Conservation (phyloP, 2,797 vertebrate species). For the Ateles fusciceps region DNA sequence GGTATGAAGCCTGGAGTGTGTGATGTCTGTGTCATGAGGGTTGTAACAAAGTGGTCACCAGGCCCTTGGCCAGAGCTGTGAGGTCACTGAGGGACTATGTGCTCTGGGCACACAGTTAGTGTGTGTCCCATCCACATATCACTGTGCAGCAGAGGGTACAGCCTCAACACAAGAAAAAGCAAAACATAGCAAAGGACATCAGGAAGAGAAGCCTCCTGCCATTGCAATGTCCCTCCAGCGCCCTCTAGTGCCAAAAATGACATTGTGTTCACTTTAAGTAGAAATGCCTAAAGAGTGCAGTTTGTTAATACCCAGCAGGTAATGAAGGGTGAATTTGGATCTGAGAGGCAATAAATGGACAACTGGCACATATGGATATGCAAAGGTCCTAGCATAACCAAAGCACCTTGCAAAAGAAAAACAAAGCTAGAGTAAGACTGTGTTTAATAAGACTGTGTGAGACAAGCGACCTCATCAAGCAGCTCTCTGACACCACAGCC, state of each 20-base stretch:
- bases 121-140: background rate
- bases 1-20: background rate
- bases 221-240: background rate
- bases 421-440: background rate
- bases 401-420: background rate
- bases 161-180: background rate
- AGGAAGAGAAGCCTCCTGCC: background rate
- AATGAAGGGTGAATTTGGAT: background rate
- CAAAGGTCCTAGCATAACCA: background rate
- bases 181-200: background rate
- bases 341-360: background rate
- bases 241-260: conserved; percentile 6
- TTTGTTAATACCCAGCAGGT: background rate
- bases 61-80: too few relatives aligned
- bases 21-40: background rate
- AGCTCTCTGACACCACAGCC: too few relatives aligned
- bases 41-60: background rate
- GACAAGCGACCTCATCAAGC: too few relatives aligned
- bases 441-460: too few relatives aligned
- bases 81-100: background rate
- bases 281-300: too few relatives aligned
- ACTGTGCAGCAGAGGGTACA: background rate
- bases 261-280: background rate
- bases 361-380: too few relatives aligned
- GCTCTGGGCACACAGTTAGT: background rate